phyloP scores from a whole-genome alignment of 1,140 invertebrate genomes.

The Papilio polyxenes region DNA sequence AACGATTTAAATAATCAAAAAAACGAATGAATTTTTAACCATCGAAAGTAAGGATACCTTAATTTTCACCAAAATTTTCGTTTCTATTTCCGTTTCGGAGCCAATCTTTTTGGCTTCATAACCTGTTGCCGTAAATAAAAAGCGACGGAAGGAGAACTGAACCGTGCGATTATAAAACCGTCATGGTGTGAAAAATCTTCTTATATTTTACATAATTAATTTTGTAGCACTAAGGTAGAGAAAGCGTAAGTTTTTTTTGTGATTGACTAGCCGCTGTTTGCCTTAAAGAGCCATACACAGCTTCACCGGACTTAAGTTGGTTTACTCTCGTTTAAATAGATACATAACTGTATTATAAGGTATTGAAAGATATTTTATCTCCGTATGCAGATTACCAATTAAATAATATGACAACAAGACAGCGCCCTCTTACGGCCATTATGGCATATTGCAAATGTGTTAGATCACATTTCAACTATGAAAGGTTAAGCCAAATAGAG shows the following conservation, averaged over 20 bases:
- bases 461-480: neutral
- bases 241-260: neutral
- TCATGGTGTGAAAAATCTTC: slow-evolving; percentile 10
- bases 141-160: slow-evolving; percentile 15
- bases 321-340: no score
- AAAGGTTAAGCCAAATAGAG: neutral
- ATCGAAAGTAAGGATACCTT: slow-evolving; percentile 23
- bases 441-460: neutral
- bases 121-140: slow-evolving; percentile 36
- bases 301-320: no score
- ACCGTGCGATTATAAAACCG: slow-evolving; percentile 2
- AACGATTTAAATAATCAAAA: no score
- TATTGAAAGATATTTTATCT: no score
- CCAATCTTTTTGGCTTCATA: slow-evolving; percentile 37
- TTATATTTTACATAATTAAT: slow-evolving; percentile 16
- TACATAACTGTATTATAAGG: no score
- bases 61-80: slow-evolving; percentile 7
- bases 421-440: neutral
- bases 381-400: no score
- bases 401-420: neutral
- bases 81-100: slow-evolving; percentile 21
- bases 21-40: neutral
- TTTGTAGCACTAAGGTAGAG: neutral
- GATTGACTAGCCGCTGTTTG: no score
- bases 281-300: no score